Evolutionary conservation across 2,797 vertebrate species (phyloP), one percentile per base, ranked within the genome.

Genomic region (Chrosomus eos): DNA sequence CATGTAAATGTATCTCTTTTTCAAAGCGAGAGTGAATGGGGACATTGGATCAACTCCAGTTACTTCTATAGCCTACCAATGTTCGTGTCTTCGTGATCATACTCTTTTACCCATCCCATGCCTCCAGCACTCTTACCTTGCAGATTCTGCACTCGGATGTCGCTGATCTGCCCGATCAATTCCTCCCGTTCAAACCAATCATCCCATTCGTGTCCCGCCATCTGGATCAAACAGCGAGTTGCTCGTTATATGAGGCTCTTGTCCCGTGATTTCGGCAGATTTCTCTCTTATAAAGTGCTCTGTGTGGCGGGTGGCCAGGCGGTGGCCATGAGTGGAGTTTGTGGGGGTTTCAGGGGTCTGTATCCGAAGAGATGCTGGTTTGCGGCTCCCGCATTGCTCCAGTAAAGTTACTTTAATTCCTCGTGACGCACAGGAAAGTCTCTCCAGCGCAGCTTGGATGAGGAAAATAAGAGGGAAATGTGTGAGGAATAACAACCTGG

Each of bases 111-210:
- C 73, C 82, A 60, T 74, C 53, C 78, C 58, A 77, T n/a, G 73
- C 70, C 48, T 81, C 38, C 55, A 55, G 62, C 82, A 21, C 86
- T 88, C 93, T 80, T 97, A 99, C 97, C 97, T 96, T 99, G 97
- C 80, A 99, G 97, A 92, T 99, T 99, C 90, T 98, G 97, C 85
- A 99, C 97, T 85, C 97, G 95, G 92, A 99, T 96, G 95, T 98
- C 97, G 95, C 97, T 98, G 94, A 99, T 97, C 90, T 99, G 97
- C 8, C 97, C 97, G 94, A 99, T 99, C 45, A 98, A 95, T 92
- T 97, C 97, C 94, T 99, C 97, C 83, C 97, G 95, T 88, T 98
- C 96, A 93, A 99, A 99, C 97, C 97, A 98, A 92, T 96, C 97
- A 88, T 96, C 95, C 96, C 96, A 97, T 88, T 96, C 95, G 94